Evolutionary conservation across 2,888 invertebrate genomes (phyloP).

Genomic region (Unio delphinus): DNA sequence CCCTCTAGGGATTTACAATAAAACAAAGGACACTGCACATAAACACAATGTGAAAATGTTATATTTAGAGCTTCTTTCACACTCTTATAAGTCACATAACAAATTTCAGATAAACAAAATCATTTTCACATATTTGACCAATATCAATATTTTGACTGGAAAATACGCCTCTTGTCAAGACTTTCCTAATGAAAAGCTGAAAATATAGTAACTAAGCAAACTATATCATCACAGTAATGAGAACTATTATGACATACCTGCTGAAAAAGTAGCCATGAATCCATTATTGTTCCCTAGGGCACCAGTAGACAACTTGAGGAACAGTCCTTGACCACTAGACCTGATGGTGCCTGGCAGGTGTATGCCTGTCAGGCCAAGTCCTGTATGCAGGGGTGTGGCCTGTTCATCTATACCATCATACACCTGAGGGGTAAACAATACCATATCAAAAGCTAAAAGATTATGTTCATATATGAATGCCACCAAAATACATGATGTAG

Average conservation of each 20-base stretch:
- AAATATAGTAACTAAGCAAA: not conserved
- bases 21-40: no score
- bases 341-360: constrained; percentile 15
- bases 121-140: no score
- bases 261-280: constrained; percentile 39
- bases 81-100: no score
- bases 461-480: not conserved
- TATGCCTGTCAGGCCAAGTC: constrained; percentile 35
- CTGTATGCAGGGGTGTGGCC: constrained; percentile 26
- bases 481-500: not conserved
- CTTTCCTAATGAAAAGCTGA: not conserved
- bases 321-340: constrained; percentile 21
- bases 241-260: constrained; percentile 24
- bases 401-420: constrained; percentile 19
- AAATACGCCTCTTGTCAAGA: no score
- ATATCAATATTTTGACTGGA: no score
- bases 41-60: no score
- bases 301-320: constrained; percentile 39
- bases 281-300: constrained; percentile 35
- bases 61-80: no score
- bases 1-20: no score
- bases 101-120: no score
- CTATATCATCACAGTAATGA: not conserved
- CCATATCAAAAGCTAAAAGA: not conserved
- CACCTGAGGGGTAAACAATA: constrained; percentile 19